A percentile compares a stretch with the other conserved stretches of the same genome.
Conservation (phyloP, 2,113 vertebrate genomes). For the Tinamus guttatus region DNA sequence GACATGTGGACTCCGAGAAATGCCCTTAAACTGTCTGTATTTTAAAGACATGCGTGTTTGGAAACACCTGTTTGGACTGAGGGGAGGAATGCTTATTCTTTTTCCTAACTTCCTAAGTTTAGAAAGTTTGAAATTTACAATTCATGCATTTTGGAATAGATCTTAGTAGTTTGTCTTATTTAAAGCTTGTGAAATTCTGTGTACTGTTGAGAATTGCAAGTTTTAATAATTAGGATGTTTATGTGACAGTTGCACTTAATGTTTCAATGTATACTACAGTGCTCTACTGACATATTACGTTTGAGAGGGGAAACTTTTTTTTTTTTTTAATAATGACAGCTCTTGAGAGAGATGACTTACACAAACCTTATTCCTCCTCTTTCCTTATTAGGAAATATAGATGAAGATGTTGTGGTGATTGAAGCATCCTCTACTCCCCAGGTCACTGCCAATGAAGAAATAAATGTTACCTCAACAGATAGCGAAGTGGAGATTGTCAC, state of each 20-base stretch:
- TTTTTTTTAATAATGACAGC: background rate
- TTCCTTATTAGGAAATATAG: conserved; percentile 85
- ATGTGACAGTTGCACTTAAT: background rate
- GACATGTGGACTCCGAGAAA: background rate
- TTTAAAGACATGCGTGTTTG: background rate
- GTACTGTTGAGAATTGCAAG: background rate
- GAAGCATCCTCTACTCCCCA: conserved; percentile 94
- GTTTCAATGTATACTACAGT: background rate
- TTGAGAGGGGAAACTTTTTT: background rate
- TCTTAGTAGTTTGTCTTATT: background rate
- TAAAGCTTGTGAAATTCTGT: background rate
- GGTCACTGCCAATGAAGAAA: conserved; percentile 96
- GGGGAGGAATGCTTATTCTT: background rate
- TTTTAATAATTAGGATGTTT: background rate
- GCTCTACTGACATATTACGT: background rate
- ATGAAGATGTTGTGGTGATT: conserved; percentile 98
- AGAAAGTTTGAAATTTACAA: background rate
- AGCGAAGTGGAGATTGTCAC: conserved; percentile 99
- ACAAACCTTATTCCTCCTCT: background rate
- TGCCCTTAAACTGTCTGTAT: accelerated
- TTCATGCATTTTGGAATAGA: background rate
- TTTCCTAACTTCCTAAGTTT: background rate
- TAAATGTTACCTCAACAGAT: conserved; percentile 98
- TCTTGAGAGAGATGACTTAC: background rate
- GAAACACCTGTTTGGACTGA: background rate